phyloP scores from a whole-genome alignment of 2,888 invertebrate species.

The Plebejus argus region DNA sequence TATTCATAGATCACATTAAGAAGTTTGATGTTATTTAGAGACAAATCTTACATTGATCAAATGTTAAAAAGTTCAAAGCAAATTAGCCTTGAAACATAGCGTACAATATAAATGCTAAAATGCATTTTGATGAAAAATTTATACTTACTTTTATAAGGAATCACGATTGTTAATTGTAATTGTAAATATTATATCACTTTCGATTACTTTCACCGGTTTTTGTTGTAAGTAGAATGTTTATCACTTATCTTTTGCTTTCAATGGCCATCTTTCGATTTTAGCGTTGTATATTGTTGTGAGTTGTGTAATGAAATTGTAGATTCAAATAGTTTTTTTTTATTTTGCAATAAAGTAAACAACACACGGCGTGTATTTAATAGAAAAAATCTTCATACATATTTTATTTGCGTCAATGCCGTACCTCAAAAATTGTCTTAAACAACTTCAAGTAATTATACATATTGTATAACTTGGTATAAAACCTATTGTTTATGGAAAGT shows the following conservation, averaged over 20 bases:
- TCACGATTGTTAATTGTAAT: constrained; percentile 36
- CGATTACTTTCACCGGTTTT: constrained; percentile 53
- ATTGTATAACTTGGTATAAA: too few species aligned
- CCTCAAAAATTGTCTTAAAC: neutral
- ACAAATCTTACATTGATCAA: too few species aligned
- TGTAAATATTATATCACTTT: constrained; percentile 45
- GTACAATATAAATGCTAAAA: neutral
- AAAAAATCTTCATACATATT: neutral
- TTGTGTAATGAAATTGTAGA: neutral
- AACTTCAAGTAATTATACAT: neutral
- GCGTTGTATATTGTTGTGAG: neutral
- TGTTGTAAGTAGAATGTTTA: constrained; percentile 29
- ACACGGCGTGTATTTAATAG: too few species aligned
- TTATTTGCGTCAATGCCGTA: neutral
- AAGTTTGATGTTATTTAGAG: too few species aligned
- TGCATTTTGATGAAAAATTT: neutral
- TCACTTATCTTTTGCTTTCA: constrained; percentile 24
- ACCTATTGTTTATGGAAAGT: too few species aligned
- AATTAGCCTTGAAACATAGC: neutral
- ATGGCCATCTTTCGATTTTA: constrained; percentile 20
- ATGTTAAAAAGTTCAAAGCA: too few species aligned
- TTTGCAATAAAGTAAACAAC: neutral
- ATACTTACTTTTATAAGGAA: constrained; percentile 13
- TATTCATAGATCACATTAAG: too few species aligned
- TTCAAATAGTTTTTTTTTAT: neutral